These are phyloP conservation scores for Vimba vimba DNA, from an alignment of 2,113 vertebrate genomes.

Conservation along the genomic window DNA sequence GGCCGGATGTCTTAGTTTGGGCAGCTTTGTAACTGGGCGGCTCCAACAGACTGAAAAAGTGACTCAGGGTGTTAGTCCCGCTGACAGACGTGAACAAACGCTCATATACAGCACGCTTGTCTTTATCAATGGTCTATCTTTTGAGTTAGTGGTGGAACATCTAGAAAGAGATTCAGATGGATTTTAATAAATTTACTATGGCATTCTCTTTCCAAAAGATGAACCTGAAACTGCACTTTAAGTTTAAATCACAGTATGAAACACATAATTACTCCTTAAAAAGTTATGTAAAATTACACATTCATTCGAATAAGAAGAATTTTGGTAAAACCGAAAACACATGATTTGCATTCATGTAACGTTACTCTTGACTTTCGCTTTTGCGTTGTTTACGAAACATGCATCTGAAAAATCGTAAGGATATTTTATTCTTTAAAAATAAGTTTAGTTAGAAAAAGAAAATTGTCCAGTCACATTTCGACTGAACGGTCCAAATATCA, in stretches of 20 bases:
- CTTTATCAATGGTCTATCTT: neutral
- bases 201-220: neutral
- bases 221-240: neutral
- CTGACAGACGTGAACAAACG: constrained; percentile 4
- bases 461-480: neutral
- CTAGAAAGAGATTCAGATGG: neutral
- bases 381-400: neutral
- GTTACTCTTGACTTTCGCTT: neutral
- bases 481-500: constrained; percentile 12
- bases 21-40: constrained; percentile 37
- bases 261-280: neutral
- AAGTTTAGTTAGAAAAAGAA: neutral
- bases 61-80: constrained; percentile 52
- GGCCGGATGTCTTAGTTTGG: constrained; percentile 58
- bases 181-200: too few species aligned
- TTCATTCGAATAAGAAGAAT: neutral
- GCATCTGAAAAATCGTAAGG: neutral
- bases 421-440: neutral
- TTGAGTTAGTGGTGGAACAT: constrained; percentile 2
- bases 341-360: neutral
- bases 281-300: neutral
- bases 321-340: constrained; percentile 5
- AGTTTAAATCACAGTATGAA: neutral
- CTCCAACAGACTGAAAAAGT: constrained; percentile 37
- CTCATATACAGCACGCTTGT: neutral